phyloP scores from a whole-genome alignment of 2,888 invertebrate genomes.

The Eumerus sabulonum region DNA sequence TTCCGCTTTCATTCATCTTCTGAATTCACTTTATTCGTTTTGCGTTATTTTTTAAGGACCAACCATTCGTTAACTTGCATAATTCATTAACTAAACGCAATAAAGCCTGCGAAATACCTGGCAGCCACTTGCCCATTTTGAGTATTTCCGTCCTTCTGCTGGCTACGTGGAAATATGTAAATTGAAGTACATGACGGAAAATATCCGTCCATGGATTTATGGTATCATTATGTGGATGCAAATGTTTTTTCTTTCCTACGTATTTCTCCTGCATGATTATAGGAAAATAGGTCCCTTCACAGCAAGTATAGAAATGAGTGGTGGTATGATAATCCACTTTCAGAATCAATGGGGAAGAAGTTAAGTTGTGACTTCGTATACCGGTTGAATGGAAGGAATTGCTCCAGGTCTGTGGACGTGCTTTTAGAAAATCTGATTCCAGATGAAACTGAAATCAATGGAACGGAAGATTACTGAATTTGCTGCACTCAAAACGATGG shows the following conservation, averaged over 20 bases:
- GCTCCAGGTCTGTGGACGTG: not conserved
- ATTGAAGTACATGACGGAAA: constrained; percentile 61
- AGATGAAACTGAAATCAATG: constrained; percentile 32
- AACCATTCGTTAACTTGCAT: constrained; percentile 63
- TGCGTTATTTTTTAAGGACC: constrained; percentile 2
- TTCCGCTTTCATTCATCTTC: no score
- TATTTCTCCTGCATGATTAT: constrained; percentile 30
- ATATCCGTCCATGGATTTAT: constrained; percentile 62
- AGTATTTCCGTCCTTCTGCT: not conserved
- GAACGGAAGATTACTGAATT: constrained; percentile 54
- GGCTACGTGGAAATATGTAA: constrained; percentile 53
- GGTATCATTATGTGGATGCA: constrained; percentile 56
- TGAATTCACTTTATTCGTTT: no score
- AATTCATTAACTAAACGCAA: constrained; percentile 66
- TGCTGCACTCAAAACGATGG: constrained; percentile 23
- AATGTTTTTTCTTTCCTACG: constrained; percentile 15
- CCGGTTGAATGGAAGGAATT: constrained; percentile 32
- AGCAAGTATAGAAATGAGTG: constrained; percentile 17
- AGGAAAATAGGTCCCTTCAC: constrained; percentile 7
- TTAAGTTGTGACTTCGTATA: constrained; percentile 34
- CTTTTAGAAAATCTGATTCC: no score
- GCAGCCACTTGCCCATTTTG: not conserved
- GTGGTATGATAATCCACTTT: constrained; percentile 56
- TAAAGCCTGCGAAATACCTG: constrained; percentile 52
- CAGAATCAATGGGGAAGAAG: constrained; percentile 30